Evolutionary conservation across 2,113 vertebrate species (phyloP), one percentile per base, ranked within the genome.

Genomic region (Puma concolor): DNA sequence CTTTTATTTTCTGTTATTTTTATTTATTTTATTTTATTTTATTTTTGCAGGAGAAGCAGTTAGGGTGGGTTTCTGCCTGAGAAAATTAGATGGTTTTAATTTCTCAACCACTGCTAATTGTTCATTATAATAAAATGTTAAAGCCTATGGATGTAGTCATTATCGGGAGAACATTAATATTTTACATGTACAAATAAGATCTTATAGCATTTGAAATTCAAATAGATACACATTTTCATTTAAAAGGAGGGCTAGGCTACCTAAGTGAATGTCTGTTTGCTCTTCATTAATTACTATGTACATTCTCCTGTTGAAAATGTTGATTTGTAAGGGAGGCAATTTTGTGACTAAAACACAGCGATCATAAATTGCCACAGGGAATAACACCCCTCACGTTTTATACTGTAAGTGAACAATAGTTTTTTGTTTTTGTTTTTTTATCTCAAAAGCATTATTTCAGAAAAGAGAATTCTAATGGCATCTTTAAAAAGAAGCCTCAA

Each of bases 401-500:
- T 4, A 69, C 4, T 57, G 0, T 13, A 97, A 87, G 19, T 33
- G 2, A 97, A 52, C 7, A 88, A 81, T 5, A 48, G 8, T 72
- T 97, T 96, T 92, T 27, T 54, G 52, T 54, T 9, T 44, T 71
- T 97, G 95, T 92, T 16, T 25, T 60, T 60, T 60, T 7, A 54
- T 60, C 50, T 81, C 36, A 66, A 54, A 84, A 96, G 1, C 25
- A 2, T 38, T 21, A 97, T 94, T 82, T 21, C 13, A 96, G 17
- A 91, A 89, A 21, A 97, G 79, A 95, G 27, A 54, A 63, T 44
- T 84, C 82, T 86, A 91, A 82, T 60, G 29, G 13, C 16, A 50
- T 91, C 50, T 86, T 52, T 87, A 85, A 86, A 85, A 71, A 48
- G 19, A 96, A 93, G 27, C 8, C 1, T 71, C 17, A 71, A 91